Conservation (phyloP, 2,113 vertebrate species). For the Synchiropus splendidus region DNA sequence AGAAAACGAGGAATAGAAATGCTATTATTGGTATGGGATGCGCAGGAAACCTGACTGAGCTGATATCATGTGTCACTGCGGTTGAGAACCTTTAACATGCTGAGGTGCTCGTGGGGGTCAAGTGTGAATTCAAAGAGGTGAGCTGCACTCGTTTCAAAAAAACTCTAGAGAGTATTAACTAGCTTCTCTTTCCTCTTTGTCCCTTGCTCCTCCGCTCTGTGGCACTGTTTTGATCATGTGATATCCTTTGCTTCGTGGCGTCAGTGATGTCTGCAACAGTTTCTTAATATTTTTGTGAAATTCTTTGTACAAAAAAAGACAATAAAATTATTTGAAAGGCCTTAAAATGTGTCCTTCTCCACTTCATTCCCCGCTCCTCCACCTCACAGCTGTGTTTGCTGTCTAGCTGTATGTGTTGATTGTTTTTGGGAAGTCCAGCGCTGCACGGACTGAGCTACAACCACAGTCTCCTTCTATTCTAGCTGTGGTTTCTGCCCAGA, state of each 20-base stretch:
- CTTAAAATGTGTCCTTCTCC: conserved; percentile 8
- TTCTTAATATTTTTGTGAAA: conserved; percentile 65
- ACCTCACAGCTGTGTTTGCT: no score
- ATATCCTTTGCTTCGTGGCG: conserved; percentile 43
- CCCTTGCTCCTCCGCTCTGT: conserved; percentile 26
- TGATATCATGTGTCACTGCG: no score
- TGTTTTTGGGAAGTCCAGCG: conserved; percentile 10
- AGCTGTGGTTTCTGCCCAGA: conserved; percentile 37
- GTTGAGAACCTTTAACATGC: no score
- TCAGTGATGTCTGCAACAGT: conserved; percentile 52
- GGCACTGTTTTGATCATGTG: conserved; percentile 53
- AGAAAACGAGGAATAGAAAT: background rate
- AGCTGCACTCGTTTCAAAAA: background rate
- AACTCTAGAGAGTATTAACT: background rate
- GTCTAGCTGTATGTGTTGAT: no score
- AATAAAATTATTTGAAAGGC: conserved; percentile 44
- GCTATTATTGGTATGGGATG: background rate
- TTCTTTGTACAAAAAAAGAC: conserved; percentile 62
- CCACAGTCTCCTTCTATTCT: conserved; percentile 37
- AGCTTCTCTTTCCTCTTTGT: conserved; percentile 7
- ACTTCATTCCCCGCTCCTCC: conserved; percentile 4
- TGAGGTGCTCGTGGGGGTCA: background rate
- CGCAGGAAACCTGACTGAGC: no score
- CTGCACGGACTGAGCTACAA: conserved; percentile 21
- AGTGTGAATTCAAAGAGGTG: background rate